A percentile compares a stretch with the other conserved stretches of the same genome.
These are phyloP conservation scores for Chymomyza fuscimana DNA, from an alignment of 2,888 invertebrate genomes.

Conservation along the genomic window DNA sequence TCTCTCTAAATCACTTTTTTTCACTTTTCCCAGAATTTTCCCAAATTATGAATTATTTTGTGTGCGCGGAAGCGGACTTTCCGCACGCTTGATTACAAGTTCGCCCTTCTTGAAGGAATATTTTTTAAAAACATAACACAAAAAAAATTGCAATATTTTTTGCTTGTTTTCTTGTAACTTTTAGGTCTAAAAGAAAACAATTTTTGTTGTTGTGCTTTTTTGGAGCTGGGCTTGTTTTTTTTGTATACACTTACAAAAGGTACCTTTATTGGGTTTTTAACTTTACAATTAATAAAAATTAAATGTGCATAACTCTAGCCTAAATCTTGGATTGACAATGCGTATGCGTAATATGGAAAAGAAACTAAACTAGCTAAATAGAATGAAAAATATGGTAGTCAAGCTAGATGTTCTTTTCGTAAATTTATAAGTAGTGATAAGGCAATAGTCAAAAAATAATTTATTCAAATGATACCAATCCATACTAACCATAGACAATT, in stretches of 20 bases:
- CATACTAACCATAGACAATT: too few relatives aligned
- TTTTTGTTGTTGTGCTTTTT: conserved; percentile 31
- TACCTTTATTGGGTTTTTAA: too few relatives aligned
- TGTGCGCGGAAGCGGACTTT: conserved; percentile 40
- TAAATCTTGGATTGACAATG: too few relatives aligned
- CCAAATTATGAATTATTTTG: conserved; percentile 57
- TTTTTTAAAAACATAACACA: conserved; percentile 38
- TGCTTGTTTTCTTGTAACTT: conserved; percentile 23
- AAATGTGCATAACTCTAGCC: too few relatives aligned
- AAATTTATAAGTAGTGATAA: too few relatives aligned
- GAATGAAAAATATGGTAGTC: too few relatives aligned
- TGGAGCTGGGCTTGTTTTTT: not conserved
- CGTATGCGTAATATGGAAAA: too few relatives aligned
- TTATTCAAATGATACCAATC: too few relatives aligned
- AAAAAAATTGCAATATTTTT: not conserved
- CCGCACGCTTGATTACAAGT: conserved; percentile 58
- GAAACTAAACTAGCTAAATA: too few relatives aligned
- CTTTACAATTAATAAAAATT: too few relatives aligned
- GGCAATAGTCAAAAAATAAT: too few relatives aligned
- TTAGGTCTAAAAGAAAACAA: conserved; percentile 48
- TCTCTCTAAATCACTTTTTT: not conserved
- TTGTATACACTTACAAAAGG: not conserved
- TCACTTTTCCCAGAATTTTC: not conserved
- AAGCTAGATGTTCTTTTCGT: too few relatives aligned
- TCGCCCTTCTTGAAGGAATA: conserved; percentile 49